Evolutionary conservation across 2,888 invertebrate species (phyloP), one percentile per base, ranked within the genome.

Genomic region (Thereva nobilitata): DNA sequence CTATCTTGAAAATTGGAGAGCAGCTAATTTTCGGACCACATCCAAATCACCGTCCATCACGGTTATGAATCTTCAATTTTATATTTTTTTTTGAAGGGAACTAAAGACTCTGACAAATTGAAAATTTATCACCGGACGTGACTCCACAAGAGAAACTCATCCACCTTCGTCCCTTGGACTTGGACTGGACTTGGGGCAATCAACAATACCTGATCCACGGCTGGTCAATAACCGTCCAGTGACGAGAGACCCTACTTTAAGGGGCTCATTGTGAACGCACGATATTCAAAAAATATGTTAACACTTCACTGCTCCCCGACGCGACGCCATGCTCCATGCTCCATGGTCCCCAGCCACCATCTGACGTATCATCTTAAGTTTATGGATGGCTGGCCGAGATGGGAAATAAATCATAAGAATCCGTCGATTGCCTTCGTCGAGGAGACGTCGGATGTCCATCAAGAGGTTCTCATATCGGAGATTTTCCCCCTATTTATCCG

Each of bases 91-190:
- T 12, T 38, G 50, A 47, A 34, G 12, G 50, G 41, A 61, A 61
- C 37, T 50, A 12, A 44, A 40, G 57, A 50, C 50, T 50, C 50
- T 61, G 61, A 61, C 50, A 50, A 61, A 61, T 61, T 61, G 61
- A 61, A 61, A 61, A 61, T 61, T 61, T 61, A 61, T 61, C 61
- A 50, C 61, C 61, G 50, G 61, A 61, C 61, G 50, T 61, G 61
- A 61, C 41, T 61, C 23, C 23, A 23, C 23, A 23, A 23, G 61
- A 61, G 50, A 41, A 41, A 41, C 50, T 50, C 57, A 59, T 59
- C 47, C 10, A 34, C 34, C 34, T 23, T 50, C 50, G 35, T 50
- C 50, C 23, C 34, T 23, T 23, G 7, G 34, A 7, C 50, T 23
- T 50, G 23, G 23, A 23, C 23, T 23, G 23, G 23, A 23, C 23